A percentile compares a stretch with the other conserved stretches of the same genome.
phyloP scores from a whole-genome alignment of 2,888 invertebrate genomes.

The Drosophila niveifrons region DNA sequence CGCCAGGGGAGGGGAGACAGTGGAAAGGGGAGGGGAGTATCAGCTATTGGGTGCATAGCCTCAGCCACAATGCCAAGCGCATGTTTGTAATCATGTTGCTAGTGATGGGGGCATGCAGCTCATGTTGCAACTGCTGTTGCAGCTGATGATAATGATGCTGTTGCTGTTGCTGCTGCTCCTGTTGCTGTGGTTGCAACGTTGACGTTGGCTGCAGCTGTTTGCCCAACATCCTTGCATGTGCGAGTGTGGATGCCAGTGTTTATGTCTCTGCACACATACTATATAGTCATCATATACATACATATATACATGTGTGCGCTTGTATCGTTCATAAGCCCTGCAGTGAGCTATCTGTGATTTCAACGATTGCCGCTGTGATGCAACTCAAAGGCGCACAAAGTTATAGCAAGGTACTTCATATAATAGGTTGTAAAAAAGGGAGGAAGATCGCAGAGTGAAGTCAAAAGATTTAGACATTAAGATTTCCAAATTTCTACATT shows the following conservation, averaged over 20 bases:
- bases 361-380: background rate
- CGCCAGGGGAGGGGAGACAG: background rate
- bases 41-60: conserved; percentile 43
- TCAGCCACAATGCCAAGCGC: conserved; percentile 51
- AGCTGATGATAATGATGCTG: conserved; percentile 28
- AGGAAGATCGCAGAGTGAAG: too few relatives aligned
- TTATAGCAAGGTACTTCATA: background rate
- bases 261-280: background rate
- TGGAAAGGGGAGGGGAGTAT: background rate
- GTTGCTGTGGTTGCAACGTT: conserved; percentile 11
- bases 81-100: conserved; percentile 74
- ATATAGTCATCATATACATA: background rate
- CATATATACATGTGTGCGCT: conserved; percentile 14
- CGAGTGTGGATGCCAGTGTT: background rate
- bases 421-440: too few relatives aligned
- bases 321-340: conserved; percentile 26
- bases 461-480: too few relatives aligned
- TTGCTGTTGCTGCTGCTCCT: conserved; percentile 16
- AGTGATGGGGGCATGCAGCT: conserved; percentile 63
- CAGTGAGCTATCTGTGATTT: conserved; percentile 5
- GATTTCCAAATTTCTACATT: too few relatives aligned
- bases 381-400: background rate
- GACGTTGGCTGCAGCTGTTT: conserved; percentile 54
- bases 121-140: conserved; percentile 62
- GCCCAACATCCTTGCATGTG: conserved; percentile 24